Evolutionary conservation across 2,888 invertebrate species (phyloP), one percentile per base, ranked within the genome.

Genomic region (Campopleginae sp.): DNA sequence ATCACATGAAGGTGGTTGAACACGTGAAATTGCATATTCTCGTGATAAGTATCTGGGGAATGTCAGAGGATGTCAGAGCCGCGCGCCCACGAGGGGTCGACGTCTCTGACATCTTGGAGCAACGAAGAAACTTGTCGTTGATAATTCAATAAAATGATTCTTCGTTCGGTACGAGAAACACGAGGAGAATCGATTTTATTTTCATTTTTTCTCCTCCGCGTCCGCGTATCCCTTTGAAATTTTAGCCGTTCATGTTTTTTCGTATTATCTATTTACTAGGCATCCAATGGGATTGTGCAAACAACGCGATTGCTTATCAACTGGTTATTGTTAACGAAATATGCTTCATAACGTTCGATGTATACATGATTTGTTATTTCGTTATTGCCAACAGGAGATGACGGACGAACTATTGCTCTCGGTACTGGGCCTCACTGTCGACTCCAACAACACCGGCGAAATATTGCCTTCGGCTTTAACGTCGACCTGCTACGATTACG

Each of bases 381-480:
- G 38, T 58, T 65, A 31, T 68, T 54, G 27, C 23, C 77, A 66
- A 70, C 79, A 85, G 74, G 88, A 93, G 91, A 93, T 93, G 93
- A 92, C 93, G 80, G 93, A 93, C 85, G 93, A 93, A 83, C 86
- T 93, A 74, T 87, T 93, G 66, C 92, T 93, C 86, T 93, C 93
- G 79, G 92, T 92, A 2, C 86, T 93, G 75, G 93, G 93, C 12
- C 81, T 93, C 46, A 90, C 90, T 17, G 89, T 88, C 87, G 92
- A 86, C 4, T 61, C 74, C 10, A 80, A 78, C n/a, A 89, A 82
- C 38, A 76, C 86, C 14, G 90, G 89, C 19, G 89, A 86, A 44
- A 89, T 89, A 44, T 86, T 89, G 79, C 88, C 91, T 66, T 87
- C 91, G 19, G 80, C 89, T 0, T 86, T 76, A 51, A 27, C 86